Evolutionary conservation across 2,113 vertebrate species (phyloP).

Genomic region (Campylomormyrus tamandua): DNA sequence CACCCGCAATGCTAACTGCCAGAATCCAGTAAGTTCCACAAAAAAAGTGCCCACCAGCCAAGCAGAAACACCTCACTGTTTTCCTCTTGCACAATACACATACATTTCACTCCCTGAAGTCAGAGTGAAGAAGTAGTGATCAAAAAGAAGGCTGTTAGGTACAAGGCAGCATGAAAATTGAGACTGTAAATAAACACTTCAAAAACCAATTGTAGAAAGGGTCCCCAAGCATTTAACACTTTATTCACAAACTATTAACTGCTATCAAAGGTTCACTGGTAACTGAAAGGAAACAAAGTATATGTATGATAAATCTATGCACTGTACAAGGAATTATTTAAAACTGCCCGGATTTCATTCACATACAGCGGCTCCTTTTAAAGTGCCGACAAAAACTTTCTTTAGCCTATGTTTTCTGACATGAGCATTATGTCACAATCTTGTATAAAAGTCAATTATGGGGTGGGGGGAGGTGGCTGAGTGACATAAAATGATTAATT

Average conservation of each 20-base stretch:
- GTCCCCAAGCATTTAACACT: constrained; percentile 55
- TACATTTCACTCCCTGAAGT: not conserved
- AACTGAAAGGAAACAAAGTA: constrained; percentile 43
- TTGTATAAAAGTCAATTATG: constrained; percentile 22
- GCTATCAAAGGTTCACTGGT: constrained; percentile 49
- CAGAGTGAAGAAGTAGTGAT: not conserved
- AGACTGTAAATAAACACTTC: not conserved
- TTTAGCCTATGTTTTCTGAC: constrained; percentile 22
- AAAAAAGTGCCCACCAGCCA: not conserved
- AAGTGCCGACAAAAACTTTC: constrained; percentile 26
- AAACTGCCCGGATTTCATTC: constrained; percentile 24
- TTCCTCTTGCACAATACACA: not conserved
- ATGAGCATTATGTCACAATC: constrained; percentile 26
- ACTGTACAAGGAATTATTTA: constrained; percentile 40
- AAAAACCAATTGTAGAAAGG: constrained; percentile 24
- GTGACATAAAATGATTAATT: constrained; percentile 19
- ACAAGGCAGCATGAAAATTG: not conserved
- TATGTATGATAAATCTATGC: constrained; percentile 45
- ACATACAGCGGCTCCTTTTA: constrained; percentile 30
- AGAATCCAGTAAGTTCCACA: not conserved
- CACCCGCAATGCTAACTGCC: not conserved
- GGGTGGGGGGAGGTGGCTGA: not conserved
- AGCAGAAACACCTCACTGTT: not conserved
- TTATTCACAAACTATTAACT: constrained; percentile 70
- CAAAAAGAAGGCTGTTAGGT: not conserved